Evolutionary conservation across 2,888 invertebrate species (phyloP), one percentile per base, ranked within the genome.

Genomic region (Zelleria hepariella): DNA sequence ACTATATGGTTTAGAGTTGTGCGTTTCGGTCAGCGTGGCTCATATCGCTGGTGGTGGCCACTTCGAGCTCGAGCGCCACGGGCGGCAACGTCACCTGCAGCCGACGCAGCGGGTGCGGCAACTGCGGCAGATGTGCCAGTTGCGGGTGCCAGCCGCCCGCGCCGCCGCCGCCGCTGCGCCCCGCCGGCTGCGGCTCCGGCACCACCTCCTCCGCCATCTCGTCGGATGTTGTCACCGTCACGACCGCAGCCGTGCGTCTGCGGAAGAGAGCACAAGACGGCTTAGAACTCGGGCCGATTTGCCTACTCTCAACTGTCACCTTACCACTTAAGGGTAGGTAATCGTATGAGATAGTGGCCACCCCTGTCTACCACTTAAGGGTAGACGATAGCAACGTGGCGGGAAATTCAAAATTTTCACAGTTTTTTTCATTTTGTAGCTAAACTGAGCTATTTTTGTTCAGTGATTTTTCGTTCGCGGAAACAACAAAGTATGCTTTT

Each of bases 101-200:
- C 32, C 77, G 67, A 61, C 78, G 69, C 67, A 86, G 76, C 64
- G 90, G 89, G 70, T 91, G 90, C 65, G 91, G 89, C 71, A 91
- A 70, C 72, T 91, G 91, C 62, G 91, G 91, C 73, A 91, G 89
- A 70, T 91, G 90, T 65, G 91, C 89, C 71, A 91, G 70, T 72
- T 91, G 91, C 62, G 91, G 91, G 77, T 91, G 91, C 68, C 90
- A 86, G 58, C 90, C 86, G 63, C 78, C 77, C 25, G 63, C 57
- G 21, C 62, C 66, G 54, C 61, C 60, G 24, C 59, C 64, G 32
- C 58, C 61, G 27, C 62, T 66, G n/a, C 61, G 60, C 54, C 52
- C 67, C 61, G 63, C 63, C 65, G 62, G 59, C 62, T 61, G 63
- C 64, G 62, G n/a, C 24, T 10, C 6, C 53, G 24, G 24, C 53